Conservation (phyloP, 30 jellyfish, hydroid and myxozoan species). For the Aurelia sp. region DNA sequence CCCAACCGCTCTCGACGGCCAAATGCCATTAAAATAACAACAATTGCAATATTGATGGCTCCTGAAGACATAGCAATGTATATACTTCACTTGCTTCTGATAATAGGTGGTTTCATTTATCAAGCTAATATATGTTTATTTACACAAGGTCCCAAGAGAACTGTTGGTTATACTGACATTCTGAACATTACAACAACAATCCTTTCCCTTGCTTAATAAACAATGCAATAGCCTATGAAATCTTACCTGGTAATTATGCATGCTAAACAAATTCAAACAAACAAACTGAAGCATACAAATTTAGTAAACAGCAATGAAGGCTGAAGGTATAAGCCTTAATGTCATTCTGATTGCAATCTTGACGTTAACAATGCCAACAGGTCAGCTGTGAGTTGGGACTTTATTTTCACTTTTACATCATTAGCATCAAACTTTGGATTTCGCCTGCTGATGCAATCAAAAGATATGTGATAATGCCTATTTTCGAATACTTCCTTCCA, state of each 20-base stretch:
- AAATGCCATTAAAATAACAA: too few relatives aligned
- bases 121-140: neutral
- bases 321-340: constrained; percentile 1
- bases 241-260: neutral
- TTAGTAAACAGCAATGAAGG: neutral
- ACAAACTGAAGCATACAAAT: neutral
- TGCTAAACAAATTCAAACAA: neutral
- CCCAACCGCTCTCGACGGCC: too few relatives aligned
- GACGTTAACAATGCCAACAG: constrained; percentile 5
- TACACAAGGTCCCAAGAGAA: neutral
- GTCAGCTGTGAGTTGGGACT: constrained; percentile 12
- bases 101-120: too few relatives aligned
- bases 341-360: constrained; percentile 5
- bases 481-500: too few relatives aligned
- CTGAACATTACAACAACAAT: neutral
- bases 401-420: constrained; percentile 2
- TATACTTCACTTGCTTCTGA: too few relatives aligned
- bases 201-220: neutral
- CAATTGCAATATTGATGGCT: too few relatives aligned
- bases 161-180: neutral
- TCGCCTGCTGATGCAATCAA: too few relatives aligned
- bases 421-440: constrained; percentile 1
- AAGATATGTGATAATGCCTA: too few relatives aligned
- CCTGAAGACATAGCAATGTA: too few relatives aligned
- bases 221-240: neutral